These are phyloP conservation scores for Sycophaga agraensis DNA, from an alignment of 1,140 invertebrate species.

Conservation along the genomic window DNA sequence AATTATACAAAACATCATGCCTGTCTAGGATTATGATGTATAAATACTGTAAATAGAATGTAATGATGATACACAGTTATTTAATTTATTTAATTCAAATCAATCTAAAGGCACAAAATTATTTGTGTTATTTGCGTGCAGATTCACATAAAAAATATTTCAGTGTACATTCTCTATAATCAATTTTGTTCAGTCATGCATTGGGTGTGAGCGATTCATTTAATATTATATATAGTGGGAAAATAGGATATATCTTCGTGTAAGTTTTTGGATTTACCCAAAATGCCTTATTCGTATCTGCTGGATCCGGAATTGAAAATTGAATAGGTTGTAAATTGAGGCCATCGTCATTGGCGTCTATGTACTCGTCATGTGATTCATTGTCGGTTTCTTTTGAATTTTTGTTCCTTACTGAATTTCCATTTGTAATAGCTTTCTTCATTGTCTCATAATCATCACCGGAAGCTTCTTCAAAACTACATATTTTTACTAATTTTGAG, in stretches of 20 bases:
- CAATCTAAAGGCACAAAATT: too few relatives aligned
- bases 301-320: constrained; percentile 44
- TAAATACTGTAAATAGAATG: too few relatives aligned
- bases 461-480: constrained; percentile 43
- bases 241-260: background rate
- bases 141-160: too few relatives aligned
- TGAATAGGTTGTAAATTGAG: constrained; percentile 37
- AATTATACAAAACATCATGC: too few relatives aligned
- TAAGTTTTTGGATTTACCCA: constrained; percentile 47
- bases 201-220: too few relatives aligned
- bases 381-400: constrained; percentile 35
- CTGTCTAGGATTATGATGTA: too few relatives aligned
- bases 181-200: too few relatives aligned
- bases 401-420: constrained; percentile 21
- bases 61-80: too few relatives aligned
- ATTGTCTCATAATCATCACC: constrained; percentile 39
- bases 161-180: too few relatives aligned
- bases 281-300: constrained; percentile 49
- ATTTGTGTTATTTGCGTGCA: too few relatives aligned
- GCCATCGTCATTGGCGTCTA: constrained; percentile 48
- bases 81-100: too few relatives aligned
- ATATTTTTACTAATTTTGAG: constrained; percentile 34
- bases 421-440: constrained; percentile 22
- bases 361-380: constrained; percentile 46
- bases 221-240: background rate